Percentiles rank a stretch among this genome's conserved stretches.
These are phyloP conservation scores for Karalla daura DNA, from an alignment of 2,797 vertebrate genomes.

Conservation along the genomic window DNA sequence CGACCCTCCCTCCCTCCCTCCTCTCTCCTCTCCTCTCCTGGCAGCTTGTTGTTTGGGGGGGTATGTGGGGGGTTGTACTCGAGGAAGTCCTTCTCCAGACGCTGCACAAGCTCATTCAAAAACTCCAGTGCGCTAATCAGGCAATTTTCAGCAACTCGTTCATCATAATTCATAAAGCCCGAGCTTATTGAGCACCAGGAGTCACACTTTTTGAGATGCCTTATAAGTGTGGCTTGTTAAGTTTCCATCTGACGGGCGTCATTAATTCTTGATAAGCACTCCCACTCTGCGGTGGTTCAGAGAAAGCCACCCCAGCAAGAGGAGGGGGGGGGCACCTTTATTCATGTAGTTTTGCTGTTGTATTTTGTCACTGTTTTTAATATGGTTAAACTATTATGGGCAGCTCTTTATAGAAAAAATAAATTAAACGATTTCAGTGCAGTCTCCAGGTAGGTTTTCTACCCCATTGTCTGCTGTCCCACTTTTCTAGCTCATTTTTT, in stretches of 20 bases:
- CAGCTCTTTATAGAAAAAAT: neutral
- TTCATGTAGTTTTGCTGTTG: neutral
- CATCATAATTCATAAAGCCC: slow-evolving; percentile 48
- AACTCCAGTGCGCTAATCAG: slow-evolving; percentile 29
- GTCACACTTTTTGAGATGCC: slow-evolving; percentile 43
- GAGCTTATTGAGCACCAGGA: slow-evolving; percentile 26
- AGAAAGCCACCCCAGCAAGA: slow-evolving; percentile 36
- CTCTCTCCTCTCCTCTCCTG: too few species aligned
- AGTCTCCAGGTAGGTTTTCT: neutral
- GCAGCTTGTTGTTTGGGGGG: slow-evolving; percentile 5
- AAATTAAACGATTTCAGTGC: too few species aligned
- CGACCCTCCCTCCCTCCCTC: too few species aligned
- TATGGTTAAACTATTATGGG: neutral
- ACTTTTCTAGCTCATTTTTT: slow-evolving; percentile 8
- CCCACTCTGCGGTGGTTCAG: slow-evolving; percentile 35
- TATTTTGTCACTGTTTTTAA: neutral
- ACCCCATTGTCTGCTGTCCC: neutral
- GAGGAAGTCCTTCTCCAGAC: slow-evolving; percentile 23
- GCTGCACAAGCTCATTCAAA: slow-evolving; percentile 15
- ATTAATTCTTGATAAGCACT: slow-evolving; percentile 70
- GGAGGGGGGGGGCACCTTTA: neutral
- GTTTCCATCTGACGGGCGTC: slow-evolving; percentile 57
- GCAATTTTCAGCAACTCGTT: slow-evolving; percentile 50
- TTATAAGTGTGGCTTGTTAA: slow-evolving; percentile 57
- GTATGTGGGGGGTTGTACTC: slow-evolving; percentile 7